phyloP scores from a whole-genome alignment of 1,140 invertebrate genomes.

The Drosophila ironensis region DNA sequence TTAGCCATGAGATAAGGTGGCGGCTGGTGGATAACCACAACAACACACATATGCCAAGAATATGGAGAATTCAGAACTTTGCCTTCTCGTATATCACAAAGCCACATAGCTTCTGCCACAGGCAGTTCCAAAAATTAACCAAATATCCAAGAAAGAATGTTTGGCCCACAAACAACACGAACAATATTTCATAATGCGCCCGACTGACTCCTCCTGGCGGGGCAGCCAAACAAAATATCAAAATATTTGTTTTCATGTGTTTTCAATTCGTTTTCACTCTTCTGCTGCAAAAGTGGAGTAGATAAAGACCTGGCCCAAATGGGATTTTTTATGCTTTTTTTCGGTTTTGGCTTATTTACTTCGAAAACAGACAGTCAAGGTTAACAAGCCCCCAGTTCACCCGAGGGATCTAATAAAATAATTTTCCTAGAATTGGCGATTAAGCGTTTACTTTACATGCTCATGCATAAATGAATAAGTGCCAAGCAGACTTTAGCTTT shows the following conservation, averaged over 20 bases:
- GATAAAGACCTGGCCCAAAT: slow-evolving; percentile 29
- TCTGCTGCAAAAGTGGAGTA: slow-evolving; percentile 21
- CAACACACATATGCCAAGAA: neutral
- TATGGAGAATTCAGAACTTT: slow-evolving; percentile 10
- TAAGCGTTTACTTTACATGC: slow-evolving; percentile 1
- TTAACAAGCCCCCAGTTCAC: slow-evolving; percentile 5
- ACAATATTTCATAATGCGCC: slow-evolving; percentile 40
- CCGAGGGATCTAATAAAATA: slow-evolving; percentile 6
- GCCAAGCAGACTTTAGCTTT: slow-evolving; percentile 14
- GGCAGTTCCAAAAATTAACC: too few relatives aligned
- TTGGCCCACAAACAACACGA: slow-evolving; percentile 35
- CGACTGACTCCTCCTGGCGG: too few relatives aligned
- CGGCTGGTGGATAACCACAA: slow-evolving; percentile 1
- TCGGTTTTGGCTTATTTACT: slow-evolving; percentile 31
- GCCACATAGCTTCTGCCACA: slow-evolving; percentile 1
- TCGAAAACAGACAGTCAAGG: slow-evolving; percentile 19
- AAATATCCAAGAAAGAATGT: slow-evolving; percentile 12
- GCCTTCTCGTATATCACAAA: slow-evolving; percentile 4
- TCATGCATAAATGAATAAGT: slow-evolving; percentile 11
- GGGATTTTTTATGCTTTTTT: too few relatives aligned
- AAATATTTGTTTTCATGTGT: slow-evolving; percentile 29
- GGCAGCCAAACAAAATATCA: slow-evolving; percentile 15
- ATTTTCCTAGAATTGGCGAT: slow-evolving; percentile 11
- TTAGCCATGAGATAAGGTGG: slow-evolving; percentile 47
- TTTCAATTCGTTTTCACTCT: slow-evolving; percentile 12